Evolutionary conservation across 2,888 invertebrate species (phyloP), one percentile per base, ranked within the genome.

Genomic region (Lithophane ornitopus): DNA sequence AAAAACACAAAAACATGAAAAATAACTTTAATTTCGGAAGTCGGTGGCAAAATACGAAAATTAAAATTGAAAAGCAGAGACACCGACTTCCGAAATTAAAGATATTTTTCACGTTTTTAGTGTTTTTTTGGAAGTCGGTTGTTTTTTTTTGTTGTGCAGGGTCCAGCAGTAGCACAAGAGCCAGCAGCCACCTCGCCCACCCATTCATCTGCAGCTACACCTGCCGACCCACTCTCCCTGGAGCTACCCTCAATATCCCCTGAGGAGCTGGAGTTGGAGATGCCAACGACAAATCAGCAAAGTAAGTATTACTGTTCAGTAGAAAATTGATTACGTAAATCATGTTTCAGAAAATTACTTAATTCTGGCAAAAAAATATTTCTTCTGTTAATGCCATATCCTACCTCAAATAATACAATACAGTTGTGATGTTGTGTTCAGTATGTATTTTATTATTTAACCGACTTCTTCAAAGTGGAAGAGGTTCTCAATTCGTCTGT

Each of bases 141-240:
- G n/a, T n/a, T n/a, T n/a, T n/a, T n/a, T 28, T 67, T 67, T 67
- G n/a, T 67, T 26, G 22, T 11, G 1, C 26, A 69, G 69, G 34
- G 34, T 69, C n/a, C 34, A n/a, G 9, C 46, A 6, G 14, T 19
- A 26, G 8, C 0, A 19, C 68, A 41, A 39, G 70, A 46, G 1
- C 70, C 46, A 39, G n/a, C n/a, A 3, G 28, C 67, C 16, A 46
- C 1, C 70, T 34, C 70, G 39, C 70, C 44, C 16, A 34, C 4
- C 8, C 39, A 19, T 4, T 22, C 65, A 19, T 1, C 41, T 22
- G 22, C 67, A n/a, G 66, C 16, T 12, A 12, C 16, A 44, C 44
- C n/a, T 70, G 46, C 19, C 19, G 19, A 39, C 9, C 70, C 70
- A 3, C n/a, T 26, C 9, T 6, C 14, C 19, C 70, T 19, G n/a